Evolutionary conservation across 2,113 vertebrate species (phyloP).

Genomic region (Circaetus cinerascens): DNA sequence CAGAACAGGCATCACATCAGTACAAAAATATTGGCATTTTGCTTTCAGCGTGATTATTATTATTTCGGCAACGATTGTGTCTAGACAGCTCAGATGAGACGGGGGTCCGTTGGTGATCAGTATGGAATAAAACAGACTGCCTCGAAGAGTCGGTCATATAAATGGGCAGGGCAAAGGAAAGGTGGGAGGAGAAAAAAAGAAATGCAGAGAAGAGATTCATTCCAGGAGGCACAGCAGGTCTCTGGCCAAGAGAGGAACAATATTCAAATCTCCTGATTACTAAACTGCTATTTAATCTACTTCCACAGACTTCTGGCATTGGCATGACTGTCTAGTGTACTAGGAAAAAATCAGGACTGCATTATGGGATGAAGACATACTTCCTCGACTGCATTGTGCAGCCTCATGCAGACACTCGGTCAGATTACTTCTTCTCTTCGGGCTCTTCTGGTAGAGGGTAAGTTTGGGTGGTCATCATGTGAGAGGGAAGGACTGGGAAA

Average conservation of each 20-base stretch:
- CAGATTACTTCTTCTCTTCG: not conserved
- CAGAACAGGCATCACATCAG: slow-evolving; percentile 10
- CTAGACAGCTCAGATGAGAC: not conserved
- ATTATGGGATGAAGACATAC: not conserved
- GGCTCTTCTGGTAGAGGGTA: not conserved
- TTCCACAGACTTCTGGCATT: not conserved
- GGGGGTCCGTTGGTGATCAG: not conserved
- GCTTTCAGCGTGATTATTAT: not conserved
- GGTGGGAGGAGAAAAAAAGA: not conserved
- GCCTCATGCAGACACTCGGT: not conserved
- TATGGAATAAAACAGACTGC: not conserved
- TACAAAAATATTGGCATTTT: slow-evolving; percentile 46
- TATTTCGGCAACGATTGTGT: not conserved
- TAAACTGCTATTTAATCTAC: not conserved
- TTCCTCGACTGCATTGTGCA: not conserved
- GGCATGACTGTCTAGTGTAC: not conserved
- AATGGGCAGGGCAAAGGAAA: not conserved
- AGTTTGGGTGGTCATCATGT: not conserved
- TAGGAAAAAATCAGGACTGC: not conserved
- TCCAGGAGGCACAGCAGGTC: not conserved
- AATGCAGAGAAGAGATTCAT: not conserved
- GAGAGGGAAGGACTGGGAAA: not conserved
- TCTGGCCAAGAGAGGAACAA: not conserved
- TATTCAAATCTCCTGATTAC: not conserved
- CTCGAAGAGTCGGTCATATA: not conserved